Base-by-base conservation (phyloP, 2,888 invertebrate species). In the Rapana venosa region DNA sequence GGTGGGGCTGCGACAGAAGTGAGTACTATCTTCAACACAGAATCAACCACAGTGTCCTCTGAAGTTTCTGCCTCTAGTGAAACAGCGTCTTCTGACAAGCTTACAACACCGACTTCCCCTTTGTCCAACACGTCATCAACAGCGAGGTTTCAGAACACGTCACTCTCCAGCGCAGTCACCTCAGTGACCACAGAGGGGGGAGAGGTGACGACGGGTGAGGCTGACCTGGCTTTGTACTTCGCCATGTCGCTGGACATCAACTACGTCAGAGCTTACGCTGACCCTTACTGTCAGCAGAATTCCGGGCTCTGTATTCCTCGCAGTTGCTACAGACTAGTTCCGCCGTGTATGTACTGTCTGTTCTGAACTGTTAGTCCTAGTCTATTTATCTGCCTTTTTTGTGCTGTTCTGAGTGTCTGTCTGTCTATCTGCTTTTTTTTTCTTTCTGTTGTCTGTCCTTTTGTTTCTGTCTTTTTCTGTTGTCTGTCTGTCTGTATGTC, bases 201-300 rank as follows among this genome's bases (percentile, higher is more conserved):
- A 81, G 36, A 0, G 35, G 81, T 36, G 36, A 83, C 83, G 6
- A 86, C 6, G 35, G n/a, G 2, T 74, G 87, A 30, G 22, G 81
- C 36, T 26, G 26, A 1, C 26, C 47, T 86, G 66, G n/a, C n/a
- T 20, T 70, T 87, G 70, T 87, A 36, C n/a, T 70, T 87, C 74
- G 87, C 74, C n/a, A 87, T 87, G 87, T 74, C 87, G 5, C 61
- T 87, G 87, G 87, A 87, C 30, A 77, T 87, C 47, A 15, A 47
- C 17, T 87, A 47, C 87, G 66, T 36, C 66, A 66, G 22, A 1
- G 87, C 36, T 20, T 87, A 47, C 74, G 22, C 70, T 6, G 30
- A 87, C 32, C 87, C 32, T 20, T 30, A 47, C 70, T n/a, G 26
- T 87, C 87, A 20, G 13, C 66, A 56, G 87, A 87, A 15, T 77